Percentiles rank a stretch among this genome's conserved stretches.
Evolutionary conservation across 2,113 vertebrate genomes (phyloP).

Genomic region (Rhea americana): DNA sequence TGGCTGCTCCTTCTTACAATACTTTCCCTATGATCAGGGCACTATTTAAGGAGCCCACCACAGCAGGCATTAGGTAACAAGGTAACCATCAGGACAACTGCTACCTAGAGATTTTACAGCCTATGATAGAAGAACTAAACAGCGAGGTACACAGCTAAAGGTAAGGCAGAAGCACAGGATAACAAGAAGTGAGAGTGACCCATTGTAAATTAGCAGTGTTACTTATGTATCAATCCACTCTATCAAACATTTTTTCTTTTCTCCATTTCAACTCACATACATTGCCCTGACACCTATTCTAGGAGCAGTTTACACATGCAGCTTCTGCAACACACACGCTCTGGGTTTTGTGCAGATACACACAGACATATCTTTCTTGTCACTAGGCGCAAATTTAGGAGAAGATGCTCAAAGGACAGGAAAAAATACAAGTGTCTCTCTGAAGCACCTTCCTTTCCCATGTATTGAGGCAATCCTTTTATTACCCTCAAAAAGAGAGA

Average conservation of each 20-base stretch:
- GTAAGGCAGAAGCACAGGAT: background rate
- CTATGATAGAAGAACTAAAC: background rate
- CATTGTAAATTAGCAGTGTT: background rate
- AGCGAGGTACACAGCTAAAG: background rate
- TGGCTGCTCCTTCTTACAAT: background rate
- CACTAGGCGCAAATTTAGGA: background rate
- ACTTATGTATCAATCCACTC: background rate
- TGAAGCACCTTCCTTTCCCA: background rate
- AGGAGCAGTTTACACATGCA: background rate
- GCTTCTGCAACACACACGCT: background rate
- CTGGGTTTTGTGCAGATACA: background rate
- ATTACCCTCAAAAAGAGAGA: background rate
- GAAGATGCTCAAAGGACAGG: background rate
- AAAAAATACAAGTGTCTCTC: background rate
- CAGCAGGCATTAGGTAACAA: background rate
- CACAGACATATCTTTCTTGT: background rate
- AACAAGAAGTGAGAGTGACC: background rate
- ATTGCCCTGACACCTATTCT: background rate
- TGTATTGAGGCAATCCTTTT: background rate
- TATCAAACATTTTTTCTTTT: background rate
- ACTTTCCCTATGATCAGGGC: background rate
- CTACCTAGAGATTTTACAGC: background rate
- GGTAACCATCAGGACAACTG: background rate
- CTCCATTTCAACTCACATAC: background rate
- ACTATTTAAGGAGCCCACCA: background rate